Evolutionary conservation across 2,113 vertebrate genomes (phyloP), one percentile per base, ranked within the genome.

Genomic region (Geococcyx californianus): DNA sequence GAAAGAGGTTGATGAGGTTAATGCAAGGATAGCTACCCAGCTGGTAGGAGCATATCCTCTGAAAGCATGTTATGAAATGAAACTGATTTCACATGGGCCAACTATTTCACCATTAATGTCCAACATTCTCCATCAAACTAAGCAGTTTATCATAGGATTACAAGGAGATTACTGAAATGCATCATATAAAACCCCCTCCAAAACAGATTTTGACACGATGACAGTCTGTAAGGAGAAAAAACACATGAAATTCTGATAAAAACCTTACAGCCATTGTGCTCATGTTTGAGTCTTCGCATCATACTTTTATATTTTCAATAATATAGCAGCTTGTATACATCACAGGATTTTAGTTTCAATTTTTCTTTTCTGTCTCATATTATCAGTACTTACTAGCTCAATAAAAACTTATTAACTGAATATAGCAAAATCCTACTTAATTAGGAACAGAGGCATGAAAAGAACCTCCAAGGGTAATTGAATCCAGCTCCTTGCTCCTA

Each of bases 71-170:
- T 77, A 77, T 7, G 25, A 95, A 95, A 91, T 70, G 38, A 88
- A 90, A 85, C 90, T 63, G 23, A 52, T 87, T 94, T 87, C 38
- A 38, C 44, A 44, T 31, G 42, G 91, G 77, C 40, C 78, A 86
- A 88, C 74, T 78, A 36, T 89, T 66, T 89, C 34, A 64, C 52
- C 28, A 83, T 58, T 52, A 62, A 73, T 20, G 28, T 90, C 86
- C 52, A 85, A 34, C 81, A 31, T 95, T 89, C 96, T 97, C 73
- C 74, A 92, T 97, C 83, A 78, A 95, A 84, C 77, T 94, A 93
- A 96, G 94, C 96, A 69, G n/a, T 96, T 96, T 95, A 96, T 52
- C 58, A 16, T 31, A 80, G 87, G 89, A 97, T 96, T 94, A 97
- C 95, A 97, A 96, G 68, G 56, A 84, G 89, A 96, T 96, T 94